phyloP scores from a whole-genome alignment of 1,140 invertebrate genomes.

The Pararge aegeria region DNA sequence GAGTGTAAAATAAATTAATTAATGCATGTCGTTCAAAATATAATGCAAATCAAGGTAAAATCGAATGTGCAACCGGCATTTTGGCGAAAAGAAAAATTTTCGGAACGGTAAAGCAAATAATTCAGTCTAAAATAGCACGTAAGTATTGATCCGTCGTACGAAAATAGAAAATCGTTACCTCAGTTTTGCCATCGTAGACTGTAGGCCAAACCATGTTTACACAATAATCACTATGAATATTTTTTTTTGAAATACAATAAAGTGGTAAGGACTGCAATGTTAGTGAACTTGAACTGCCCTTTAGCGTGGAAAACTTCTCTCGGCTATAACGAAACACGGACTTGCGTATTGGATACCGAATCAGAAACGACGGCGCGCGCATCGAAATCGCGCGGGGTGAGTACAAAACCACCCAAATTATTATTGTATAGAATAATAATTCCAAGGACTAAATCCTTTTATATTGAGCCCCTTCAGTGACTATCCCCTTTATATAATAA shows the following conservation, averaged over 20 bases:
- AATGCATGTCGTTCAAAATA: too few relatives aligned
- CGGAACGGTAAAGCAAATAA: neutral
- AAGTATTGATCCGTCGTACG: neutral
- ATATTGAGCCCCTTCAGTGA: conserved; percentile 1
- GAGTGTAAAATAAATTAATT: too few relatives aligned
- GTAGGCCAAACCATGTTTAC: conserved; percentile 69
- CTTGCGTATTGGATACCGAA: conserved; percentile 65
- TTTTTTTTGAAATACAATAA: conserved; percentile 45
- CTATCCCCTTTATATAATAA: neutral
- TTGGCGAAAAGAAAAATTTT: conserved; percentile 3
- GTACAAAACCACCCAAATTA: conserved; percentile 36
- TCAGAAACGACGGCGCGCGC: conserved; percentile 63
- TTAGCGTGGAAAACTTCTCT: conserved; percentile 62
- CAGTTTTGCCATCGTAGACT: conserved; percentile 68
- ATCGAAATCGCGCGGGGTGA: conserved; percentile 49
- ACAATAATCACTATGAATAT: conserved; percentile 35
- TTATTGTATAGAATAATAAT: conserved; percentile 19
- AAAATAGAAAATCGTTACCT: conserved; percentile 48
- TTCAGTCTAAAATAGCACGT: conserved; percentile 3
- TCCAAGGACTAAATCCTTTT: conserved; percentile 3
- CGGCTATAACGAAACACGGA: conserved; percentile 52
- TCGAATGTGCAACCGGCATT: neutral
- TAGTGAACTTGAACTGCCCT: conserved; percentile 78
- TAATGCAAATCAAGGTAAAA: neutral
- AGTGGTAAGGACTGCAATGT: conserved; percentile 50